Conservation (phyloP, 2,888 invertebrate genomes). For the Caenorhabditis panamensis region DNA sequence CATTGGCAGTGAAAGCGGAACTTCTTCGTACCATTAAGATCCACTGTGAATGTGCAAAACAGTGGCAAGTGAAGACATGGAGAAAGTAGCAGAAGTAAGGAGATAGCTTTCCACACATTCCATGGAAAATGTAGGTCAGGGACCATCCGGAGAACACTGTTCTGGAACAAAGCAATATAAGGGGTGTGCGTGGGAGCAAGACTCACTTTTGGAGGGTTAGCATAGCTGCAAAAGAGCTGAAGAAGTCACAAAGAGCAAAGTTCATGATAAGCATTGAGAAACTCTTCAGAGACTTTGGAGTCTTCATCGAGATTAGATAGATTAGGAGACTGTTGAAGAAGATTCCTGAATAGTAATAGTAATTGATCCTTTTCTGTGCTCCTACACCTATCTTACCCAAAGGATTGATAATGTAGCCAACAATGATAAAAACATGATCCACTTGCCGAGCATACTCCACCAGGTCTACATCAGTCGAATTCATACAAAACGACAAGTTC, state of each 20-base stretch:
- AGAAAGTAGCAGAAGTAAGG: slow-evolving; percentile 47
- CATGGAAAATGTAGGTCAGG: slow-evolving; percentile 46
- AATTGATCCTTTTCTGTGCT: too few species aligned
- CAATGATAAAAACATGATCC: slow-evolving; percentile 22
- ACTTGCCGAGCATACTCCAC: slow-evolving; percentile 8
- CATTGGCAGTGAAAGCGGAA: too few species aligned
- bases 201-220: slow-evolving; percentile 34
- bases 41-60: slow-evolving; percentile 50
- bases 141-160: slow-evolving; percentile 42
- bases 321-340: slow-evolving; percentile 35
- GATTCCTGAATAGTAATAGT: slow-evolving; percentile 4
- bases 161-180: slow-evolving; percentile 20
- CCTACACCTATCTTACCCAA: neutral
- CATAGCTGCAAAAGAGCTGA: slow-evolving; percentile 36
- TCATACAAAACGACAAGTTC: slow-evolving; percentile 15
- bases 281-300: slow-evolving; percentile 25
- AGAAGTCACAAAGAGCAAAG: slow-evolving; percentile 46
- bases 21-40: slow-evolving; percentile 28
- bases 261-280: slow-evolving; percentile 35
- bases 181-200: too few species aligned
- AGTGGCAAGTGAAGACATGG: slow-evolving; percentile 40
- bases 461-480: slow-evolving; percentile 23
- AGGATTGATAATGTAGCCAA: slow-evolving; percentile 44
- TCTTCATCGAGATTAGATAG: slow-evolving; percentile 25
- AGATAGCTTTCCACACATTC: slow-evolving; percentile 24